Evolutionary conservation across 2,113 vertebrate genomes (phyloP), one percentile per base, ranked within the genome.

Genomic region (Archocentrus centrarchus): DNA sequence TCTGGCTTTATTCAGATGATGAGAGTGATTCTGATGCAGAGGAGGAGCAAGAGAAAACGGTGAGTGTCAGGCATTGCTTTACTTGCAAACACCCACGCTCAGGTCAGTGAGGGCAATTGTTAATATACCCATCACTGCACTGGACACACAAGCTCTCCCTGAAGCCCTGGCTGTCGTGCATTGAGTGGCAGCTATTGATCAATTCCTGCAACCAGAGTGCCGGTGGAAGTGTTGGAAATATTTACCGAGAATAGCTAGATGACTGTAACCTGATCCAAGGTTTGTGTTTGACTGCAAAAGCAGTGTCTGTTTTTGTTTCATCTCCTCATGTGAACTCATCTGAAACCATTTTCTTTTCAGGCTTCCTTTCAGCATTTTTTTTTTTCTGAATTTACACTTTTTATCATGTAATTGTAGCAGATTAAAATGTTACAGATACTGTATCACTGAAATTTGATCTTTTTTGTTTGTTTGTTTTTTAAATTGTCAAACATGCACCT

Each of bases 11-110:
- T 27, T 1, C 92, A 99, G 98, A 99, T 92, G 98, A 99, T 1
- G 98, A 99, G 89, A 99, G 98, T 0, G 98, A 99, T 89, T 99
- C 98, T 0, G 98, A 99, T 1, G 97, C 96, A 0, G 98, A 99
- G 77, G 98, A 99, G 88, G 98, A 99, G 79, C 98, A 98, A 87
- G 98, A 99, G 93, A 98, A 97, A 90, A 98, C 98, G 70, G 98
- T 99, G 83, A 97, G 97, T 90, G 17, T 53, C 8, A 30, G 35
- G 41, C n/a, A n/a, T 63, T 30, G 20, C 5, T 59, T 77, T 79
- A 37, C 35, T n/a, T 4, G n/a, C 8, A 15, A 41, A 50, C 20
- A 62, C 35, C 17, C 9, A 13, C 14, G 15, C 35, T 55, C 11
- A 64, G 77, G 79, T 89, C 87, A 83, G 20, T 2, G 20, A 86